phyloP scores from a whole-genome alignment of 2,113 vertebrate genomes.

The Pterophyllum scalare region DNA sequence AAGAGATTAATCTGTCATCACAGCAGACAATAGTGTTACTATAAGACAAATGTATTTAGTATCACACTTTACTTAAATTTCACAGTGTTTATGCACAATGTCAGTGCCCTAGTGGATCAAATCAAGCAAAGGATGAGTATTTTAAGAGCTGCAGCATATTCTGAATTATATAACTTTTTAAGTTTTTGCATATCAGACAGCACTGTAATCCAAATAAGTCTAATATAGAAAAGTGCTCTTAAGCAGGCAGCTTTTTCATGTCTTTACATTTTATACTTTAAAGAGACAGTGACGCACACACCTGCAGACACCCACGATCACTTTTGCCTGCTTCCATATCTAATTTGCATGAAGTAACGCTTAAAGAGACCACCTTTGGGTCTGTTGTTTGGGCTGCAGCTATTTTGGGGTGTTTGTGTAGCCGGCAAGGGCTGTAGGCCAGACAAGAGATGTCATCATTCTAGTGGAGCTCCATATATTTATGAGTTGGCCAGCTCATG shows the following conservation, averaged over 20 bases:
- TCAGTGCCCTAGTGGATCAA: neutral
- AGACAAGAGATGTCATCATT: slow-evolving; percentile 77
- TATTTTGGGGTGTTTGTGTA: slow-evolving; percentile 70
- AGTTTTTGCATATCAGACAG: neutral
- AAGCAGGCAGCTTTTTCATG: neutral
- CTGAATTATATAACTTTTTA: neutral
- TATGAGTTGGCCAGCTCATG: slow-evolving; percentile 73
- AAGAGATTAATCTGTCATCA: neutral
- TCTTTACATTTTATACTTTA: neutral
- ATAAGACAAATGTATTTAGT: neutral
- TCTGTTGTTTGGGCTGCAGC: slow-evolving; percentile 41
- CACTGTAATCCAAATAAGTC: neutral
- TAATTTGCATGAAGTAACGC: slow-evolving; percentile 38
- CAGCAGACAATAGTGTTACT: neutral
- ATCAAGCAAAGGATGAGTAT: neutral
- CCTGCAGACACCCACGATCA: neutral
- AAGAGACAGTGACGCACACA: neutral
- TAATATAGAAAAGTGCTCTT: neutral
- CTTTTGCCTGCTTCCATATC: neutral
- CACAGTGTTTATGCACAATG: neutral
- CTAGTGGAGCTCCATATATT: slow-evolving; percentile 70
- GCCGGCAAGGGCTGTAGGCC: slow-evolving; percentile 53
- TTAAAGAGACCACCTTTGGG: slow-evolving; percentile 20
- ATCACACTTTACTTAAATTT: neutral
- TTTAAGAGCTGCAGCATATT: neutral